Base-by-base conservation (phyloP, 2,888 invertebrate genomes). In the Melanostoma scalare region DNA sequence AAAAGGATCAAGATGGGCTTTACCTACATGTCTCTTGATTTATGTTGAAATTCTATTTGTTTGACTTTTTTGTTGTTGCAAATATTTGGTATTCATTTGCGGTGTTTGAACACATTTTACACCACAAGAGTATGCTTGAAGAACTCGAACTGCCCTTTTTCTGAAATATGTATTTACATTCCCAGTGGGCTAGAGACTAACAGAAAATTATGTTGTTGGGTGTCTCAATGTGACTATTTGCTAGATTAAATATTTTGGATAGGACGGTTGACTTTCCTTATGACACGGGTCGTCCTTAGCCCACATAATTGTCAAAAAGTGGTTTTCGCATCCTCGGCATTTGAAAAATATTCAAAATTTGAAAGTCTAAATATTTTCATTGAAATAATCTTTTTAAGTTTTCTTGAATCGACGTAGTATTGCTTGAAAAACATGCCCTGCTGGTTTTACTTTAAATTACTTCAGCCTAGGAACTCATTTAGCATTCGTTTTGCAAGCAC, bases 41-140 rank as follows among this genome's bases (percentile, higher is more conserved):
- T 81, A 72, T 81, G 20, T 20, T 20, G 20, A 20, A 20, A 20
- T 76, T 71, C 71, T 67, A 63, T 50, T 50, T 63, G 42, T 52
- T 76, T 46, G 76, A 53, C 9, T 73, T 65, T 31, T 20, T 10
- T 40, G 9, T 48, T 60, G 30, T 6, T 20, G 42, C 53, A 61
- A 60, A 67, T 68, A 61, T 68, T 74, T 74, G 53, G 55, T 40
- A 52, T 55, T 61, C 42, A 68, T 77, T 72, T 77, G 72, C 33
- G 48, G 61, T 50, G 46, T 77, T 76, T 50, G 53, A 53, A 63
- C 76, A 63, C 52, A 69, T 56, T 69, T 58, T 9, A 42, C 6
- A 55, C 44, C 40, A 42, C 35, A 33, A 33, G 40, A 67, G 48
- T 67, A 55, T 74, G 67, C 68, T 77, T 77, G 31, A 68, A 55